These are phyloP conservation scores for Cariama cristata DNA, from an alignment of 2,113 vertebrate genomes.

Conservation along the genomic window DNA sequence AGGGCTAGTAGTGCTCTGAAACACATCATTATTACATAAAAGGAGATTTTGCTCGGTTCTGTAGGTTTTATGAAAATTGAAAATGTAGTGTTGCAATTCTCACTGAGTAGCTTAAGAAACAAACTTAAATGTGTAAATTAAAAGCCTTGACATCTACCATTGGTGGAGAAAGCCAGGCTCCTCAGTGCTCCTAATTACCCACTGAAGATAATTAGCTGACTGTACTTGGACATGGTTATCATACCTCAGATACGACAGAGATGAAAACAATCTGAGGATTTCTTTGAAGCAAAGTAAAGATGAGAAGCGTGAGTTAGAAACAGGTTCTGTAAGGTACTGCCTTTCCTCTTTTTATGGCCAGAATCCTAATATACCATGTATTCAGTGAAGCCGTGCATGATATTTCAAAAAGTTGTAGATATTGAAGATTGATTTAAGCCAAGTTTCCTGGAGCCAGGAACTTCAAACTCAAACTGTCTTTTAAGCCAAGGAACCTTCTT, in stretches of 20 bases:
- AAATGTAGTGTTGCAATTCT: neutral
- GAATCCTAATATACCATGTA: neutral
- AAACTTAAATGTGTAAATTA: neutral
- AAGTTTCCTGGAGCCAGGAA: neutral
- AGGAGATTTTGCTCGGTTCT: neutral
- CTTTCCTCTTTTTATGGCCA: neutral
- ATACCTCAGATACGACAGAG: neutral
- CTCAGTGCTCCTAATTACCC: neutral
- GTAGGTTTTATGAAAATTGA: neutral
- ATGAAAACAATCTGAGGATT: neutral
- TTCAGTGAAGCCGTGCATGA: neutral
- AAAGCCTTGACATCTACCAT: neutral
- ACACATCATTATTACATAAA: neutral
- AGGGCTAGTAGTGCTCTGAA: neutral
- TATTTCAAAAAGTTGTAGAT: neutral
- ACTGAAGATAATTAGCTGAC: neutral
- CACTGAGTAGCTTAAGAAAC: neutral
- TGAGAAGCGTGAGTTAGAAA: neutral
- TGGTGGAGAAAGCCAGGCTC: neutral
- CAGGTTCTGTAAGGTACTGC: neutral
- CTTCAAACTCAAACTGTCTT: neutral
- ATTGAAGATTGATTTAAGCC: neutral
- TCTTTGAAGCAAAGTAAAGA: neutral
- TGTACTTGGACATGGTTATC: neutral
- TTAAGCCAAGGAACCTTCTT: neutral